A percentile compares a stretch with the other conserved stretches of the same genome.
Evolutionary conservation across 2,797 vertebrate species (phyloP).

Genomic region (Acridotheres tristis): DNA sequence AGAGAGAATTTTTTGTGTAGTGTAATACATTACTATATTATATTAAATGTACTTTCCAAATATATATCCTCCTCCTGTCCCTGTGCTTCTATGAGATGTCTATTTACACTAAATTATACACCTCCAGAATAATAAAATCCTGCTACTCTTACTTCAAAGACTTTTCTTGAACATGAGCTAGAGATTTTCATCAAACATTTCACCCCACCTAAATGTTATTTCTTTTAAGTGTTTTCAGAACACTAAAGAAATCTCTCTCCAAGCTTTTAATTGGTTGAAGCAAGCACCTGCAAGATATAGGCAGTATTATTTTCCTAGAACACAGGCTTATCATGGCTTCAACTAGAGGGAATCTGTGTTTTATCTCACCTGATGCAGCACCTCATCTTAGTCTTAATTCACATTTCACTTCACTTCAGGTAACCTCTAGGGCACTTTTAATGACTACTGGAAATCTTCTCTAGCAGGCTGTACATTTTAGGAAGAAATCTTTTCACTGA

Average conservation of each 20-base stretch:
- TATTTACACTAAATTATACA: conserved; percentile 24
- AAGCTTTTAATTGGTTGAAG: not conserved
- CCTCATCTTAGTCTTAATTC: not conserved
- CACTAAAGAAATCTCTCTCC: not conserved
- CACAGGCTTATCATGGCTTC: conserved; percentile 11
- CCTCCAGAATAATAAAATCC: conserved; percentile 25
- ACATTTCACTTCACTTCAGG: conserved; percentile 37
- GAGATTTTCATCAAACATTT: conserved; percentile 21
- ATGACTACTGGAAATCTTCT: conserved; percentile 43
- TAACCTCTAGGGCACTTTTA: conserved; percentile 29
- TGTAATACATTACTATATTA: not conserved
- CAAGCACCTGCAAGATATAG: not conserved
- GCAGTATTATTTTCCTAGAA: not conserved
- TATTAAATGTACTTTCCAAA: conserved; percentile 9
- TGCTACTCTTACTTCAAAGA: conserved; percentile 44
- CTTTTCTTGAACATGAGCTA: not conserved
- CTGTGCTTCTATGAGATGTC: not conserved
- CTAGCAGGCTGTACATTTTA: conserved; percentile 16
- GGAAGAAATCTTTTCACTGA: not conserved
- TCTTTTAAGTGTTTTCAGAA: conserved; percentile 3
- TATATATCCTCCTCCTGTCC: not conserved
- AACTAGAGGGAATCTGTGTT: conserved; percentile 27
- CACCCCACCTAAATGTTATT: not conserved
- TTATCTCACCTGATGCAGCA: conserved; percentile 32
- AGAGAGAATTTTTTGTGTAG: not conserved